These are phyloP conservation scores for Meteorus sp. DNA, from an alignment of 1,140 invertebrate species.

Conservation along the genomic window DNA sequence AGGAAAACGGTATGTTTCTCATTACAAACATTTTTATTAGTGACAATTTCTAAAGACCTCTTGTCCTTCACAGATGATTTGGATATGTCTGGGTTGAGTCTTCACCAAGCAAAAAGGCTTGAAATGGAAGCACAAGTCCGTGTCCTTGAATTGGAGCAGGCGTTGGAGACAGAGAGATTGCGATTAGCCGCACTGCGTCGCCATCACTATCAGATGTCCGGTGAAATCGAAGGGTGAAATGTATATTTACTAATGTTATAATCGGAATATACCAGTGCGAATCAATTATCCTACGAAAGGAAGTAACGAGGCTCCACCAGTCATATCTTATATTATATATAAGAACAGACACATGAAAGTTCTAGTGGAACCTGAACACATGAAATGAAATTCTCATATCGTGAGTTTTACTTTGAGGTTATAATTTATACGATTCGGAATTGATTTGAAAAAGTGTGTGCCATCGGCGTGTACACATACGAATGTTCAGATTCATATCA, in stretches of 20 bases:
- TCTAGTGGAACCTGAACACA: too few species aligned
- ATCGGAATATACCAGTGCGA: not conserved
- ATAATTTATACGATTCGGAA: too few species aligned
- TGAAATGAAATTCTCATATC: too few species aligned
- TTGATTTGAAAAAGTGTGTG: too few species aligned
- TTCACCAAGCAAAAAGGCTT: conserved; percentile 91
- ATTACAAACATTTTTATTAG: too few species aligned
- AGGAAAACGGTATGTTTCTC: conserved; percentile 77
- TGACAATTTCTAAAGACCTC: not conserved
- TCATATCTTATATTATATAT: too few species aligned
- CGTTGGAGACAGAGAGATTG: conserved; percentile 84
- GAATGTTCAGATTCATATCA: too few species aligned
- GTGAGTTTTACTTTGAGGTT: too few species aligned
- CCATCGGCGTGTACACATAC: too few species aligned
- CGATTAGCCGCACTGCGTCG: conserved; percentile 82
- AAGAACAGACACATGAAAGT: too few species aligned
- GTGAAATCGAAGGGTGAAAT: conserved; percentile 63
- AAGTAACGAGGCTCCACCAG: too few species aligned
- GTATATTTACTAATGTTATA: not conserved
- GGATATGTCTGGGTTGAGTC: conserved; percentile 84
- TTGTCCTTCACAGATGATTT: conserved; percentile 74
- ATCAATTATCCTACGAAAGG: not conserved
- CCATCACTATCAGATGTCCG: conserved; percentile 90
- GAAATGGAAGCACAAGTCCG: conserved; percentile 96
- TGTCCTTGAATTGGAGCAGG: conserved; percentile 89